Percentiles rank a stretch among this genome's conserved stretches.
These are phyloP conservation scores for Brachyptera risi DNA, from an alignment of 2,888 invertebrate genomes.

Conservation along the genomic window DNA sequence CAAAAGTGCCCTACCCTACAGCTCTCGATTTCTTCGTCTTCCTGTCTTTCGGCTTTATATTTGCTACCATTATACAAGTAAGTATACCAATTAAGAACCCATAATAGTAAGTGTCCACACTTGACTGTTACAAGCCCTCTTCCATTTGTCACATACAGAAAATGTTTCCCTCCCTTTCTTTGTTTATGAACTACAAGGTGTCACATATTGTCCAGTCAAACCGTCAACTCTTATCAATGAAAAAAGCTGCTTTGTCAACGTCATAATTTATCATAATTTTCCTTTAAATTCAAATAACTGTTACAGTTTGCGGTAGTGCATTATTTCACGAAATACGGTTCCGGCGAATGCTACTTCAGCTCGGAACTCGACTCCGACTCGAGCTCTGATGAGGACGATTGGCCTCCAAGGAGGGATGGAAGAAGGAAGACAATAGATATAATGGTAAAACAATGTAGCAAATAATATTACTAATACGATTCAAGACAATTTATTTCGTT, in stretches of 20 bases:
- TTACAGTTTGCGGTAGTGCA: constrained; percentile 73
- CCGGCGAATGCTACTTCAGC: constrained; percentile 71
- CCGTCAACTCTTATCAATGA: too few relatives aligned
- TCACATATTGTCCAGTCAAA: too few relatives aligned
- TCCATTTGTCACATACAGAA: too few relatives aligned
- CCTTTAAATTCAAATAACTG: too few relatives aligned
- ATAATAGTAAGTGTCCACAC: too few relatives aligned
- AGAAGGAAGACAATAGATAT: neutral
- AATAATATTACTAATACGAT: too few relatives aligned
- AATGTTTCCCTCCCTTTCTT: too few relatives aligned
- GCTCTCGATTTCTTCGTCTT: constrained; percentile 81
- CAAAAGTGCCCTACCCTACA: constrained; percentile 83
- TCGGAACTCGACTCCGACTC: constrained; percentile 59
- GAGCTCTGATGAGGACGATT: constrained; percentile 52
- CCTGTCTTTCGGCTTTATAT: constrained; percentile 73
- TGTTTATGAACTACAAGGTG: too few relatives aligned
- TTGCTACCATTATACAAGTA: constrained; percentile 73
- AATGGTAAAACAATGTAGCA: neutral
- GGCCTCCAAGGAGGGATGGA: constrained; percentile 30
- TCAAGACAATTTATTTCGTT: too few relatives aligned
- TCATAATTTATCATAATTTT: too few relatives aligned
- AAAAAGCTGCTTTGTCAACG: too few relatives aligned
- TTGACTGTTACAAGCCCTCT: too few relatives aligned
- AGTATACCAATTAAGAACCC: constrained; percentile 5
- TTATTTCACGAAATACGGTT: constrained; percentile 80